Conservation (phyloP, 2,888 invertebrate species). For the Rhorus exstirpatorius region DNA sequence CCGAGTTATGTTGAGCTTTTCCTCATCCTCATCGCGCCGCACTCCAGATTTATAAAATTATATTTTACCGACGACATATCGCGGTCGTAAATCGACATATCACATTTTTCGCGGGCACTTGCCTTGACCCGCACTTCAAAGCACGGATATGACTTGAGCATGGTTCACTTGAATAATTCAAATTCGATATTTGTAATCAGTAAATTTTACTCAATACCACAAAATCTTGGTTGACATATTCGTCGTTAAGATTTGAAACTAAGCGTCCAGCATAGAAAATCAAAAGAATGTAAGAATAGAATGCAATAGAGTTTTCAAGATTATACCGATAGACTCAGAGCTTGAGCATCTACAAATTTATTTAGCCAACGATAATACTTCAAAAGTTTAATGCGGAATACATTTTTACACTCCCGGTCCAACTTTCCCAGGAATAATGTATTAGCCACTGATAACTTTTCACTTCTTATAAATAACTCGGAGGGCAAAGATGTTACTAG, state of each 20-base stretch:
- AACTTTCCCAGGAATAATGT: slow-evolving; percentile 20
- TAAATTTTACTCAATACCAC: too few relatives aligned
- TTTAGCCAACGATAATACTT: slow-evolving; percentile 16
- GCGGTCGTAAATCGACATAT: neutral
- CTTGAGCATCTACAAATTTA: slow-evolving; percentile 4
- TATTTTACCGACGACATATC: slow-evolving; percentile 12
- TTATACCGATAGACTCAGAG: neutral
- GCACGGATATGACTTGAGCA: slow-evolving; percentile 1
- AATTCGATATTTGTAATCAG: too few relatives aligned
- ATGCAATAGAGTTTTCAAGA: neutral
- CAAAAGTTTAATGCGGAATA: slow-evolving; percentile 18
- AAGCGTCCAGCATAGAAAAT: neutral
- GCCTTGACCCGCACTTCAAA: neutral
- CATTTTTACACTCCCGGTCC: slow-evolving; percentile 14
- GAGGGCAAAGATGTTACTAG: neutral
- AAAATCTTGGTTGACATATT: too few relatives aligned
- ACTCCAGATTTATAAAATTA: slow-evolving; percentile 33
- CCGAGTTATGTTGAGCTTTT: slow-evolving; percentile 21
- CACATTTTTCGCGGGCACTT: neutral
- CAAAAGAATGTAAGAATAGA: neutral
- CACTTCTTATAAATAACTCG: slow-evolving; percentile 1
- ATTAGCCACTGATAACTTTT: slow-evolving; percentile 20
- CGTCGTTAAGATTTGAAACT: too few relatives aligned
- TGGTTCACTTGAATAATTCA: too few relatives aligned
- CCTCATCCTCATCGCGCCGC: neutral